Evolutionary conservation across 2,797 vertebrate genomes (phyloP).

Genomic region (Lutra lutra): DNA sequence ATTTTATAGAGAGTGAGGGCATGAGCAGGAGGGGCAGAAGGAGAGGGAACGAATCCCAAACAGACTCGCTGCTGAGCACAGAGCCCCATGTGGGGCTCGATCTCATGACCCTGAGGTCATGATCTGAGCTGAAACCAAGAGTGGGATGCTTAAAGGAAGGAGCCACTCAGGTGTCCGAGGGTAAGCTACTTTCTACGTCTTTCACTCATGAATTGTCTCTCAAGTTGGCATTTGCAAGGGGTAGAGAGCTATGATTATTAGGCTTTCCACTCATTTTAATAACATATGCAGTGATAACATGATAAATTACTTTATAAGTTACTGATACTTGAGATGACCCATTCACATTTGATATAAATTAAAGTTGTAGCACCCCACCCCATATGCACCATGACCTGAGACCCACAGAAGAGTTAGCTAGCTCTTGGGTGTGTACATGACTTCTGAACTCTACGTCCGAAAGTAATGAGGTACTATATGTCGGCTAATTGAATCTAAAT

Average conservation of each 20-base stretch:
- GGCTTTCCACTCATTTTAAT: neutral
- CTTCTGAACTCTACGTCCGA: no score
- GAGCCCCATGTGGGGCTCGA: rapidly evolving
- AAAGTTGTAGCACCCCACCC: neutral
- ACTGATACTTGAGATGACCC: neutral
- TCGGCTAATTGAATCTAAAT: no score
- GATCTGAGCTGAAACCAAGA: neutral
- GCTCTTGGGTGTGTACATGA: rapidly evolving
- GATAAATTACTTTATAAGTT: neutral
- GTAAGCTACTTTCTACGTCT: neutral
- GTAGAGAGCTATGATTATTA: neutral
- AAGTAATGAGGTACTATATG: no score
- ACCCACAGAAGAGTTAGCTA: neutral
- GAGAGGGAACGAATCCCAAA: neutral
- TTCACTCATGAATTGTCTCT: neutral
- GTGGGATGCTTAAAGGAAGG: neutral
- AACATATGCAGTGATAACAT: neutral
- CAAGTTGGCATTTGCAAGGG: neutral
- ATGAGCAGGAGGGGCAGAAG: neutral
- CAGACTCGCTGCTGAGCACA: neutral
- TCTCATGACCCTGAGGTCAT: neutral
- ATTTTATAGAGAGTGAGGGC: neutral
- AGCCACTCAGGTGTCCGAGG: neutral
- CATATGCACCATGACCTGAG: neutral
- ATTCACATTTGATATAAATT: neutral